Evolutionary conservation across 2,888 invertebrate species (phyloP), one percentile per base, ranked within the genome.

Genomic region (Polydrusus cervinus): DNA sequence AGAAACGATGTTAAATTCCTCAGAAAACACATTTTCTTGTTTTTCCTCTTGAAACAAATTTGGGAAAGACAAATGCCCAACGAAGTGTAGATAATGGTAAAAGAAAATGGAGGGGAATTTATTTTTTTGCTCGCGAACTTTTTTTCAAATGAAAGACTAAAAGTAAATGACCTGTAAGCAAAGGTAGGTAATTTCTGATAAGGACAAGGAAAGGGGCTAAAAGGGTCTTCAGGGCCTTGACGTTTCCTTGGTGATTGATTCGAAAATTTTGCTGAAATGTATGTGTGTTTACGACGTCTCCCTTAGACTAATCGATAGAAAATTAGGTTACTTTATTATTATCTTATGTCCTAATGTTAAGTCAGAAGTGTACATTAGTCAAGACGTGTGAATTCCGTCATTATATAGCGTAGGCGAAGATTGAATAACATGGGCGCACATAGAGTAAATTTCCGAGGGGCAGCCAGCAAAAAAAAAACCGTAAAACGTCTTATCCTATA

Each of bases 91-190:
- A 45, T 49, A 64, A 49, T 64, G 49, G 14, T 16, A 49, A 64
- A 64, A 34, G 49, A 49, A 64, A 64, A 49, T 64, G 49, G 47
- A 38, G 30, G 38, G 38, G 20, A 68, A 68, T 68, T 68, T 57
- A 68, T 51, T 16, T 51, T 65, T 51, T 66, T n/a, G 11, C 8
- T 45, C 25, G 38, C 38, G 18, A 40, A 18, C 18, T 66, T 64
- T 66, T 65, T 64, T 43, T 13, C 40, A 40, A 66, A 38, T 11
- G 38, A 18, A 40, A 60, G 55, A 8, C n/a, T 61, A 18, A 62
- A 62, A 45, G 62, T 16, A 62, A 62, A 62, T 62, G 62, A 62
- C 45, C 45, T 62, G 62, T 62, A 49, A 49, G 49, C 62, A 25
- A 45, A 47, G 62, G 34, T 10, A 34, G 34, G 16, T 49, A 38